Evolutionary conservation across 2,113 vertebrate genomes (phyloP), one percentile per base, ranked within the genome.

Genomic region (Spilogale gracilis): DNA sequence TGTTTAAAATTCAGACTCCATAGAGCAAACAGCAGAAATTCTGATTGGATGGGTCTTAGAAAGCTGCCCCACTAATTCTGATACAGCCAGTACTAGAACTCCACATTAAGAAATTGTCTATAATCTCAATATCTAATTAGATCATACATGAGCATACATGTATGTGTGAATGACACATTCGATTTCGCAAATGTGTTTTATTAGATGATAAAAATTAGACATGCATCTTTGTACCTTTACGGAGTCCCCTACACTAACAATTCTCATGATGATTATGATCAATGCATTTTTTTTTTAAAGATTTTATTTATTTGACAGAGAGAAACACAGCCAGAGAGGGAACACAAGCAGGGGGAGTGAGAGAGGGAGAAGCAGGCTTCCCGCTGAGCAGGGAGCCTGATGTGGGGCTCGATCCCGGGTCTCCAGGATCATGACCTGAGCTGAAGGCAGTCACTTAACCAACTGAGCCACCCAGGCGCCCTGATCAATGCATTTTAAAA

Each of bases 1-100:
- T 11, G 16, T 17, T 89, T 82, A 95, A 92, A 94, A 95, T 84
- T 94, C 69, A 73, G 38, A 90, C 32, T 43, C n/a, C 54, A 82
- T 1, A 91, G 14, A 82, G 14, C 11, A 97, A 89, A 81, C 9
- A 43, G 81, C 32, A 89, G 65, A 86, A 85, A 69, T 83, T 95
- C 52, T 94, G 83, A 91, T 27, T 91, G 4, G 9, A 63, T 9
- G 23, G 16, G 13, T 78, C 13, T 56, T 38, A 73, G 9, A 32
- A 58, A 38, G 63, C 52, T n/a, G 4, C 11, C 23, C 17, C 71
- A 38, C 13, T 56, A 63, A 81, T 74, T 81, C 74, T 76, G 45
- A 85, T 18, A 48, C 0, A 84, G 4, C 10, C 11, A 4, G 6
- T 82, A n/a, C 54, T 82, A n/a, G 45, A 43, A 38, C 18, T 50